These are phyloP conservation scores for Anolis apletophallus DNA, from an alignment of 2,797 vertebrate genomes.

Conservation along the genomic window DNA sequence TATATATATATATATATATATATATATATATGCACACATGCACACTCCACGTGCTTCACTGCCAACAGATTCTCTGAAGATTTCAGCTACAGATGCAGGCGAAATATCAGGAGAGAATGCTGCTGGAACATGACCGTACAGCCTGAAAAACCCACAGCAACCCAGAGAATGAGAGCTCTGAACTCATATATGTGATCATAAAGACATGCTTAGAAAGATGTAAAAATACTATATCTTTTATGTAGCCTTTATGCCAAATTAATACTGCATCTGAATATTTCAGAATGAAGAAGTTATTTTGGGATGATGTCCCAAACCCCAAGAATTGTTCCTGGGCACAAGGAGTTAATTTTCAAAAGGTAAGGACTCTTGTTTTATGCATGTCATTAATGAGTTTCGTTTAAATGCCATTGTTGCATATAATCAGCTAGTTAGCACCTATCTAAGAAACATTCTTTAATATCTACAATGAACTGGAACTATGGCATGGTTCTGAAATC, in stretches of 20 bases:
- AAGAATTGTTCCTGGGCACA: conserved; percentile 97
- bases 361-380: conserved; percentile 68
- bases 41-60: too few species aligned
- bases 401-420: neutral
- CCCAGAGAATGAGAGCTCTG: too few species aligned
- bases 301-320: conserved; percentile 95
- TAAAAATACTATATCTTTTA: too few species aligned
- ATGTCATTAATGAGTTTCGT: conserved; percentile 18
- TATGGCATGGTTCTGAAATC: too few species aligned
- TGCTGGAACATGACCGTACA: too few species aligned
- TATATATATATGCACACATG: too few species aligned
- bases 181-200: neutral
- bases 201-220: neutral
- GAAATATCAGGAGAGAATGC: too few species aligned
- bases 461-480: neutral
- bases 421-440: neutral
- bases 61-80: too few species aligned
- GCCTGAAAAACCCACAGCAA: too few species aligned
- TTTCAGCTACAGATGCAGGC: too few species aligned
- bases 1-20: too few species aligned
- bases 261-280: conserved; percentile 49
- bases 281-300: conserved; percentile 93
- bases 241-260: neutral
- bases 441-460: neutral
- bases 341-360: conserved; percentile 92